A percentile compares a stretch with the other conserved stretches of the same genome.
Conservation (phyloP, 1,140 invertebrate genomes). For the Protaetia brevitarsis region DNA sequence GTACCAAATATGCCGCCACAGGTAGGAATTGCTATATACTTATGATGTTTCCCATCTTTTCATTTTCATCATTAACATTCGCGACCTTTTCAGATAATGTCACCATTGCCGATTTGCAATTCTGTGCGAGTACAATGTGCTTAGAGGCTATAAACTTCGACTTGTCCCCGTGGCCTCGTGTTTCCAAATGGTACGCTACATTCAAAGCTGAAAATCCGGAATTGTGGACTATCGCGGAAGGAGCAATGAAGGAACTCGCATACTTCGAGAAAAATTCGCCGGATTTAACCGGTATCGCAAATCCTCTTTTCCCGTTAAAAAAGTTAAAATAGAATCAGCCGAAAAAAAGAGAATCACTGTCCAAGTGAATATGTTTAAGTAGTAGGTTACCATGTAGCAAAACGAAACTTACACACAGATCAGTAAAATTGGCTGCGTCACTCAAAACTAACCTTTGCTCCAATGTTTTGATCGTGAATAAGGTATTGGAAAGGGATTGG, state of each 20-base stretch:
- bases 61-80: conserved; percentile 25
- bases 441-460: too few species aligned
- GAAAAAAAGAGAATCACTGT: too few species aligned
- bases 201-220: conserved; percentile 66
- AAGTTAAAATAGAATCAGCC: too few species aligned
- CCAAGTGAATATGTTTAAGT: too few species aligned
- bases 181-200: conserved; percentile 64
- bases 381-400: too few species aligned
- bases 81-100: conserved; percentile 57
- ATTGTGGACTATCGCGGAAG: conserved; percentile 64
- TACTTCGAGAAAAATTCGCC: conserved; percentile 66
- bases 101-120: conserved; percentile 71
- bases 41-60: not conserved
- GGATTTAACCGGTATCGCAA: conserved; percentile 61
- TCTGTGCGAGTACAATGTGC: conserved; percentile 67
- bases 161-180: conserved; percentile 55
- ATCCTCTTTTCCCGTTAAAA: too few species aligned
- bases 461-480: too few species aligned
- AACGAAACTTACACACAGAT: too few species aligned
- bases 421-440: too few species aligned
- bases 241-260: conserved; percentile 63
- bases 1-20: conserved; percentile 63
- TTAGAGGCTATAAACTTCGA: conserved; percentile 70
- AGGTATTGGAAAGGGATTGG: too few species aligned
- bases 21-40: conserved; percentile 41